Evolutionary conservation across 2,797 vertebrate species (phyloP), one percentile per base, ranked within the genome.

Genomic region (Darevskia nairensis): DNA sequence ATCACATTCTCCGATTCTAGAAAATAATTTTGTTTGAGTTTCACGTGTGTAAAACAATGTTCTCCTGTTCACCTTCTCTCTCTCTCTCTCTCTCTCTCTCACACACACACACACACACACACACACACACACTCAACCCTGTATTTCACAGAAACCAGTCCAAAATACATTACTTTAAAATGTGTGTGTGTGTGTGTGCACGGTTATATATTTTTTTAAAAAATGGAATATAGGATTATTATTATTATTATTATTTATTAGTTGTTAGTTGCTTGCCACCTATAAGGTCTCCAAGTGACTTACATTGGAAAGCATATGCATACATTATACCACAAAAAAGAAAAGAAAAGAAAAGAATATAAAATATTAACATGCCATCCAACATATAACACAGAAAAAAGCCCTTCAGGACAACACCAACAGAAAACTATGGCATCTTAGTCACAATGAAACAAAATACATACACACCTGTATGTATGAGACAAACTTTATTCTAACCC

Each of bases 401-500:
- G 13, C 50, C 50, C 13, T 55, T 55, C 50, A 13, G 15, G 50
- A 55, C 11, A 50, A 50, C 11, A 50, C 11, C 50, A 55, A 55
- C 13, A 55, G 50, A 55, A 55, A 55, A 55, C 50, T 55, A 55
- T 55, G 50, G 50, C 50, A 4, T 55, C 13, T 4, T 55, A 55
- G 13, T 55, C 50, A 55, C 50, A 55, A 55, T 55, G 50, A 55
- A 55, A 55, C 50, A 55, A 55, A 55, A 92, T 2, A 85, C 23
- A 87, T 64, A 94, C 81, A 93, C 8, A 29, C 8, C 27, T 71
- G 27, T 32, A 86, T 89, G 86, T 88, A 95, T 89, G 27, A 89
- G 50, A 32, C 17, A 80, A 46, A 66, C 4, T 41, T 55, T 23
- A 25, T 75, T 75, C 77, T 80, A 23, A 66, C 15, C 39, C 29